Percentiles rank a stretch among this genome's conserved stretches.
Conservation (phyloP, 2,113 vertebrate genomes). For the Bujurquina vittata region DNA sequence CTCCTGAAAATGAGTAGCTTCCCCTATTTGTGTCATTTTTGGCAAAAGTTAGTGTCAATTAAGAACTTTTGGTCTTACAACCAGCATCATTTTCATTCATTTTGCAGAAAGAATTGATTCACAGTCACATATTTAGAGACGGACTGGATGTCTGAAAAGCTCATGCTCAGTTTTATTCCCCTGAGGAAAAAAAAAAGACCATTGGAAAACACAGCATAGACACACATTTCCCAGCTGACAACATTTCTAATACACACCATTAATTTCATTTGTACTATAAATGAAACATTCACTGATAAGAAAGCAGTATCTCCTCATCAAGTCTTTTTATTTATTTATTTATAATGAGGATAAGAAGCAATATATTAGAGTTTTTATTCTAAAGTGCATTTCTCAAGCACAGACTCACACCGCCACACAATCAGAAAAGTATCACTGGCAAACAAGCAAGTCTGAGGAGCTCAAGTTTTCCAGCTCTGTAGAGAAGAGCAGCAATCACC, state of each 20-base stretch:
- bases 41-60: neutral
- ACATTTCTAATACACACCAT: neutral
- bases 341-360: neutral
- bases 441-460: neutral
- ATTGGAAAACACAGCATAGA: neutral
- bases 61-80: too few relatives aligned
- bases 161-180: neutral
- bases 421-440: neutral
- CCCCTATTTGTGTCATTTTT: too few relatives aligned
- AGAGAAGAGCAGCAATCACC: constrained; percentile 67
- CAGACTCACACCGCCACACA: constrained; percentile 14
- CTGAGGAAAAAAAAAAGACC: neutral
- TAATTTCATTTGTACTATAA: neutral
- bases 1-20: neutral
- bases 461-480: neutral
- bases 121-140: neutral
- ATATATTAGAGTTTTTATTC: constrained; percentile 60
- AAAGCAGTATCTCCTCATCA: neutral
- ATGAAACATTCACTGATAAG: neutral
- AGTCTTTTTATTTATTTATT: constrained; percentile 27
- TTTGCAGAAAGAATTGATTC: neutral
- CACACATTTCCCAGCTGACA: neutral
- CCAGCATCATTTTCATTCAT: too few relatives aligned
- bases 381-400: constrained; percentile 68
- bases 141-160: neutral